phyloP scores from a whole-genome alignment of 2,113 vertebrate genomes.

The Hepsetus odoe region DNA sequence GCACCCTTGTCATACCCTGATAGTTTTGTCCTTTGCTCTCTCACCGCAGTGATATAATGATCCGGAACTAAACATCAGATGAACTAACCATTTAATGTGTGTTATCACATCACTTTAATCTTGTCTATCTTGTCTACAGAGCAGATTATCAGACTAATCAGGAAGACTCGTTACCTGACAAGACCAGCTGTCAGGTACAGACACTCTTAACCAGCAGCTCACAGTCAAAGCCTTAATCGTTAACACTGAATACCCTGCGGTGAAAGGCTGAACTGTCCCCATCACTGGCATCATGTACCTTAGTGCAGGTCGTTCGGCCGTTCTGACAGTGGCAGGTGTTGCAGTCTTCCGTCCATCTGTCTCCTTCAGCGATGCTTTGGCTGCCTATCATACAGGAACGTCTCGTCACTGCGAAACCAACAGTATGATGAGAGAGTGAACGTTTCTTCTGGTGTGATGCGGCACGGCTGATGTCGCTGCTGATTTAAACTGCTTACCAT shows the following conservation, averaged over 20 bases:
- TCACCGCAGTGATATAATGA: background rate
- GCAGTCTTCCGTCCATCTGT: conserved; percentile 85
- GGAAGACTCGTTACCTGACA: no score
- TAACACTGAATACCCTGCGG: no score
- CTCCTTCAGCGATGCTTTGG: conserved; percentile 76
- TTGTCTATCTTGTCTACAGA: background rate
- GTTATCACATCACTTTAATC: conserved; percentile 9
- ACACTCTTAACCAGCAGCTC: background rate
- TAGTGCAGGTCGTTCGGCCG: conserved; percentile 83
- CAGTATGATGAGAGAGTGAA: no score
- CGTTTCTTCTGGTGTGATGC: background rate
- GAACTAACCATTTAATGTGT: background rate
- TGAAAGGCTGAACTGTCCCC: background rate
- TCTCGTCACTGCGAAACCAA: conserved; percentile 75
- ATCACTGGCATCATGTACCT: conserved; percentile 76
- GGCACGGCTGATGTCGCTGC: background rate
- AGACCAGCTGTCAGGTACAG: background rate
- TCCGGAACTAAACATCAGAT: background rate
- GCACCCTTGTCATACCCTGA: no score
- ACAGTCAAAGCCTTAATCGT: no score
- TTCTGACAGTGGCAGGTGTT: conserved; percentile 84
- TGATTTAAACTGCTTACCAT: conserved; percentile 75
- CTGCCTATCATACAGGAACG: conserved; percentile 76
- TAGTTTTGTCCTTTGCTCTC: background rate
- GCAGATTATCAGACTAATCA: no score